A percentile compares a stretch with the other conserved stretches of the same genome.
These are phyloP conservation scores for Calliopsis andreniformis DNA, from an alignment of 1,140 invertebrate species.

Conservation along the genomic window DNA sequence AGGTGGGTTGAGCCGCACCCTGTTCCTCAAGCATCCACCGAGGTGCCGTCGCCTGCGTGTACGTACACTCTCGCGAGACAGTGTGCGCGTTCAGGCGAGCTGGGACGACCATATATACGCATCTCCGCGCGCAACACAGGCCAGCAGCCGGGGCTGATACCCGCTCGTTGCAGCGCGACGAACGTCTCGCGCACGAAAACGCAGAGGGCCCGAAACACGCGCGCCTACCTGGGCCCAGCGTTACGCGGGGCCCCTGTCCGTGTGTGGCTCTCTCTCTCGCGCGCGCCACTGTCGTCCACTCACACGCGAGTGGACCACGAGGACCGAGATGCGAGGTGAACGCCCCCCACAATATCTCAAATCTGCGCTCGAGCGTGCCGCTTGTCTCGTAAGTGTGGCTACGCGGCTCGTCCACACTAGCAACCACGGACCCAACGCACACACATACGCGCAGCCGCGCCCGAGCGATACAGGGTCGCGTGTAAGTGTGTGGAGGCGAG, in stretches of 20 bases:
- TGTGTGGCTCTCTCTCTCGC: neutral
- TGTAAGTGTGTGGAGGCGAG: slow-evolving; percentile 34
- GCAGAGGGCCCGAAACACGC: slow-evolving; percentile 27
- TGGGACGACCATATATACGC: neutral
- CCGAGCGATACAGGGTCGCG: slow-evolving; percentile 28
- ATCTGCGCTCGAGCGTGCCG: slow-evolving; percentile 67
- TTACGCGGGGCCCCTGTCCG: slow-evolving; percentile 2
- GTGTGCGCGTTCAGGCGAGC: neutral
- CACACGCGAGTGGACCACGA: slow-evolving; percentile 55
- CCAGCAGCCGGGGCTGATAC: slow-evolving; percentile 26
- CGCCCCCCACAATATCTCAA: slow-evolving; percentile 77
- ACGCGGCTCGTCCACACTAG: too few species aligned
- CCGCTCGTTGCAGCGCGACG: slow-evolving; percentile 59
- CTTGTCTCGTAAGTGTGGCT: slow-evolving; percentile 37
- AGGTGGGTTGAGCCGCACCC: slow-evolving; percentile 79
- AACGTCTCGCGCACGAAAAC: slow-evolving; percentile 57
- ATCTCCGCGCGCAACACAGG: neutral
- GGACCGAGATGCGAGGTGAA: slow-evolving; percentile 75
- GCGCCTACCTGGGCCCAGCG: slow-evolving; percentile 55
- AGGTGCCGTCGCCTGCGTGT: slow-evolving; percentile 34
- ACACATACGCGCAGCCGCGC: neutral
- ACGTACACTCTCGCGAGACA: neutral
- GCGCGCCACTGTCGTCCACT: slow-evolving; percentile 15
- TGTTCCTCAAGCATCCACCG: slow-evolving; percentile 77
- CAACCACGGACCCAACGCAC: neutral